Evolutionary conservation across 2,113 vertebrate genomes (phyloP).

Genomic region (Apteryx owenii): DNA sequence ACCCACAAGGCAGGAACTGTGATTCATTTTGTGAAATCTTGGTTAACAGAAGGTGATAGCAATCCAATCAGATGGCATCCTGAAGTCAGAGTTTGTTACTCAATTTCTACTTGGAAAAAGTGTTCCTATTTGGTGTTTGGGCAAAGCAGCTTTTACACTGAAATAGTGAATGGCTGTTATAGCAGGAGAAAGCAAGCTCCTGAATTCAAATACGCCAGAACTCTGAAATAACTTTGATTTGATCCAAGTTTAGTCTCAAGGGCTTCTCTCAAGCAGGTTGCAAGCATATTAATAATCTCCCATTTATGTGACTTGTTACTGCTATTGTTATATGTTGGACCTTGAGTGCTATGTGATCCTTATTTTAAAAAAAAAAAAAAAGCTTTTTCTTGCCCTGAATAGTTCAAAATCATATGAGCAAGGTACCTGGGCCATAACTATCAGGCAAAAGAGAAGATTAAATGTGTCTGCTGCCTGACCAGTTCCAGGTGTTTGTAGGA

Average conservation of each 20-base stretch:
- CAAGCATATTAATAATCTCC: neutral
- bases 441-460: neutral
- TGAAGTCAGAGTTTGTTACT: slow-evolving; percentile 28
- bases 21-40: neutral
- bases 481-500: neutral
- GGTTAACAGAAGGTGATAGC: slow-evolving; percentile 22
- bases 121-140: slow-evolving; percentile 43
- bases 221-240: neutral
- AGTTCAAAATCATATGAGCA: neutral
- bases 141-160: slow-evolving; percentile 13
- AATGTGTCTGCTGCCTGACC: neutral
- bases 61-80: neutral
- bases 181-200: neutral
- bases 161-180: neutral
- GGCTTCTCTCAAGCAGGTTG: neutral
- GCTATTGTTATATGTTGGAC: neutral
- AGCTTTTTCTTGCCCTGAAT: neutral
- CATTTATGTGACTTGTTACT: neutral
- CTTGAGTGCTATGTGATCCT: neutral
- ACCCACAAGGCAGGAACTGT: neutral
- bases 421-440: neutral
- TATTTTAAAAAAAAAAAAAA: neutral
- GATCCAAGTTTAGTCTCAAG: neutral
- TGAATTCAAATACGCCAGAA: neutral
- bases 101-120: slow-evolving; percentile 26